Evolutionary conservation across 92 coral and sea anemone species (phyloP).

Genomic region (Parazoanthus darwini): DNA sequence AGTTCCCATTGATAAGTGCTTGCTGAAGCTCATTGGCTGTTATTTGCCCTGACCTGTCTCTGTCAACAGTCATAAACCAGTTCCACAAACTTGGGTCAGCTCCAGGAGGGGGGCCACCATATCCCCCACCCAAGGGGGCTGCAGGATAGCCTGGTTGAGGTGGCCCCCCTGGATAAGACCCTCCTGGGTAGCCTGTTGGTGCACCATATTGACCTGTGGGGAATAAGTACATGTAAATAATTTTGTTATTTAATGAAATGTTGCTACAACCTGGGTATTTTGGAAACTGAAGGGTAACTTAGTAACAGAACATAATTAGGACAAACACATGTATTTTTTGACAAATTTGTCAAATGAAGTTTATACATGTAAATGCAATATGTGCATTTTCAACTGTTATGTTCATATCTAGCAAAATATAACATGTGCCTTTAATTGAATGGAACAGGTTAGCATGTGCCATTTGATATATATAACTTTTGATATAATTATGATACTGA

Average conservation of each 20-base stretch:
- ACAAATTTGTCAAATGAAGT: too few species aligned
- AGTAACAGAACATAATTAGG: too few species aligned
- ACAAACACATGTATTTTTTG: too few species aligned
- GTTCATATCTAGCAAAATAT: too few species aligned
- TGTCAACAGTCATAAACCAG: constrained; percentile 93
- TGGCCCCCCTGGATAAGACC: constrained; percentile 51
- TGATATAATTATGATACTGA: too few species aligned
- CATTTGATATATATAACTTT: too few species aligned
- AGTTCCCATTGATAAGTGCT: constrained; percentile 92
- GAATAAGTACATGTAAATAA: background rate
- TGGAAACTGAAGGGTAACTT: background rate
- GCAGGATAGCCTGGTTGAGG: constrained; percentile 52
- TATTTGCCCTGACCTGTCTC: constrained; percentile 88
- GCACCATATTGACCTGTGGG: constrained; percentile 49
- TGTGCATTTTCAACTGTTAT: too few species aligned
- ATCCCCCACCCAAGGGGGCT: constrained; percentile 51
- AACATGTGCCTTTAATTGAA: too few species aligned
- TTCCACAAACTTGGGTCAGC: constrained; percentile 94
- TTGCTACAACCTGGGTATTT: too few species aligned
- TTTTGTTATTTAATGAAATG: background rate
- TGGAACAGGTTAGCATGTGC: too few species aligned
- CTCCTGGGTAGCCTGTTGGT: constrained; percentile 57
- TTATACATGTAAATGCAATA: too few species aligned
- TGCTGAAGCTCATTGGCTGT: constrained; percentile 90
- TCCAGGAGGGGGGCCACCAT: constrained; percentile 83